Evolutionary conservation across 2,113 vertebrate genomes (phyloP), one percentile per base, ranked within the genome.

Genomic region (Corythornis vintsioides): DNA sequence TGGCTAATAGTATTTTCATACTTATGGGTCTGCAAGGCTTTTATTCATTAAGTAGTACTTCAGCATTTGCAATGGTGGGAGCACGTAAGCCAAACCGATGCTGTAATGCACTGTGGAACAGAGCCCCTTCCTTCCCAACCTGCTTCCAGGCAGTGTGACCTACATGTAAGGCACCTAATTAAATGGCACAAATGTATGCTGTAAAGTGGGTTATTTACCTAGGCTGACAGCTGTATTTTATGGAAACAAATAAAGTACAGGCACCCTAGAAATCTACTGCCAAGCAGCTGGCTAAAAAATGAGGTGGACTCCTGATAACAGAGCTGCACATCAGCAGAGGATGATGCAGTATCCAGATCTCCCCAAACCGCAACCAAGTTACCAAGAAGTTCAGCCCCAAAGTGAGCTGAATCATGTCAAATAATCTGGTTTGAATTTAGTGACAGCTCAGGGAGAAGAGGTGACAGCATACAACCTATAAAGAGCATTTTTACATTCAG

Each of bases 91-190:
- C 1, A 0, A 43, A 53, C 11, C 5, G 66, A 86, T 52, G 85
- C 92, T 43, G 75, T 52, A 88, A 84, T 3, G 1, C 56, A 48
- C 8, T 1, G 40, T 56, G 74, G 61, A 64, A 86, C 13, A 0
- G 1, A 73, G 71, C n/a, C 31, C 78, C 28, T 76, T 89, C 78
- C 75, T 80, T 38, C 86, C 69, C 26, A 81, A 66, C 83, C 88
- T 29, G 55, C 78, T 84, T 53, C 74, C 82, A 92, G 91, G 88
- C 79, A 74, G 28, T 1, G 29, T 91, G 90, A 95, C 94, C 93
- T 95, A 92, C 80, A 94, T 88, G 79, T 43, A 29, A 86, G 79
- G 40, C 48, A 86, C 75, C 59, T 83, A 66, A 95, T 94, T 92
- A 93, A 85, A 79, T 15, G 33, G 88, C 87, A 92, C 38, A 91